A percentile compares a stretch with the other conserved stretches of the same genome.
phyloP scores from a whole-genome alignment of 2,888 invertebrate genomes.

The Erebia aethiops region DNA sequence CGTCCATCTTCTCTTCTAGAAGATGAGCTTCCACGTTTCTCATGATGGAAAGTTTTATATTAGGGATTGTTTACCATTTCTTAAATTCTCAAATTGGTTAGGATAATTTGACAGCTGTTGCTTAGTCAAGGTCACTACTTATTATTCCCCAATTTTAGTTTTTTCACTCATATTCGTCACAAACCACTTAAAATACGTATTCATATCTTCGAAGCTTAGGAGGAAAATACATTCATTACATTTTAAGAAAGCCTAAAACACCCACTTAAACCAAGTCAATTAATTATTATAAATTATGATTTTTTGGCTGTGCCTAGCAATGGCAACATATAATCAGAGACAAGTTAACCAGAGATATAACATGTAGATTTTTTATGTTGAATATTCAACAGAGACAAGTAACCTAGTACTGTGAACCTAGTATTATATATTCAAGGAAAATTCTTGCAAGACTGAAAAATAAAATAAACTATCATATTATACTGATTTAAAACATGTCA shows the following conservation, averaged over 20 bases:
- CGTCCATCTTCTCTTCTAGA: conserved; percentile 70
- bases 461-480: no score
- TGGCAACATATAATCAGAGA: no score
- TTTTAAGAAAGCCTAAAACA: conserved; percentile 27
- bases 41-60: conserved; percentile 50
- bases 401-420: no score
- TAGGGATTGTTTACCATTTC: conserved; percentile 45
- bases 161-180: not conserved
- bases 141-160: conserved; percentile 39
- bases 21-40: conserved; percentile 63
- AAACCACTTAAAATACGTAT: not conserved
- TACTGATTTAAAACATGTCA: no score
- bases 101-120: conserved; percentile 53
- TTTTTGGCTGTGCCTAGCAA: no score
- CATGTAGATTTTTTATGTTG: no score
- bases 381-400: no score
- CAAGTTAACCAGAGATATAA: no score
- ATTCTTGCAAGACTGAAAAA: no score
- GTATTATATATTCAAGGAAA: no score
- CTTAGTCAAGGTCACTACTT: conserved; percentile 46
- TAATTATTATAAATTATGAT: no score
- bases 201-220: not conserved
- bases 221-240: conserved; percentile 12
- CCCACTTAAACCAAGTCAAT: no score
- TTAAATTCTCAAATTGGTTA: conserved; percentile 45